Percentiles rank a stretch among this genome's conserved stretches.
phyloP scores from a whole-genome alignment of 2,888 invertebrate genomes.

The Argynnis bischoffii region DNA sequence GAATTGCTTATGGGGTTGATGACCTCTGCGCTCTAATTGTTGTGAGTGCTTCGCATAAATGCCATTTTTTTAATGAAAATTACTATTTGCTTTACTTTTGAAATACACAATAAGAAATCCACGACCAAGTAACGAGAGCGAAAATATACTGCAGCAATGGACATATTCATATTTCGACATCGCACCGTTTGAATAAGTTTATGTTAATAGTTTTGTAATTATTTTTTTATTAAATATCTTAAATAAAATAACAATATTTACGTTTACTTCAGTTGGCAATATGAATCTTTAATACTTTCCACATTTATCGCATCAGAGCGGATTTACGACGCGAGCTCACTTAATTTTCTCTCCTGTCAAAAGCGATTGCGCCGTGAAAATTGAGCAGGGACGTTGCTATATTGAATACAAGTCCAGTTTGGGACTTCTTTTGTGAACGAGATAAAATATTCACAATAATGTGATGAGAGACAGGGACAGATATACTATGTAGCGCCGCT shows the following conservation, averaged over 20 bases:
- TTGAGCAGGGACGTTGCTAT: constrained; percentile 53
- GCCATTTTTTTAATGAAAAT: too few relatives aligned
- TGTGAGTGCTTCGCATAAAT: too few relatives aligned
- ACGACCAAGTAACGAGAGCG: too few relatives aligned
- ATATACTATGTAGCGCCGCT: constrained; percentile 44
- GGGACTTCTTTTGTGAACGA: constrained; percentile 52
- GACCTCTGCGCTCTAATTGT: too few relatives aligned
- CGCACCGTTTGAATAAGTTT: too few relatives aligned
- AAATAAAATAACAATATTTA: constrained; percentile 7
- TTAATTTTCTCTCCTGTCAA: constrained; percentile 55
- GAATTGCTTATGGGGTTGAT: too few relatives aligned
- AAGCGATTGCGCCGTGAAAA: constrained; percentile 56
- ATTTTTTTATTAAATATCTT: background rate
- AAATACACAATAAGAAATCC: too few relatives aligned
- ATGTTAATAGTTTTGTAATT: too few relatives aligned
- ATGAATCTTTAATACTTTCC: constrained; percentile 36
- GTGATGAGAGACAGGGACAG: constrained; percentile 49
- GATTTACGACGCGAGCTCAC: constrained; percentile 39
- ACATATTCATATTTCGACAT: too few relatives aligned
- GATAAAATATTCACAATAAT: constrained; percentile 48
- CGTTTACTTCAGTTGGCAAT: constrained; percentile 8
- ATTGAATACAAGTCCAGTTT: constrained; percentile 55
- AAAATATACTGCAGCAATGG: too few relatives aligned
- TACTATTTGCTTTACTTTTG: too few relatives aligned
- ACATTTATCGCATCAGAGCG: constrained; percentile 37